Evolutionary conservation across 2,113 vertebrate genomes (phyloP).

Genomic region (Morone chrysops): DNA sequence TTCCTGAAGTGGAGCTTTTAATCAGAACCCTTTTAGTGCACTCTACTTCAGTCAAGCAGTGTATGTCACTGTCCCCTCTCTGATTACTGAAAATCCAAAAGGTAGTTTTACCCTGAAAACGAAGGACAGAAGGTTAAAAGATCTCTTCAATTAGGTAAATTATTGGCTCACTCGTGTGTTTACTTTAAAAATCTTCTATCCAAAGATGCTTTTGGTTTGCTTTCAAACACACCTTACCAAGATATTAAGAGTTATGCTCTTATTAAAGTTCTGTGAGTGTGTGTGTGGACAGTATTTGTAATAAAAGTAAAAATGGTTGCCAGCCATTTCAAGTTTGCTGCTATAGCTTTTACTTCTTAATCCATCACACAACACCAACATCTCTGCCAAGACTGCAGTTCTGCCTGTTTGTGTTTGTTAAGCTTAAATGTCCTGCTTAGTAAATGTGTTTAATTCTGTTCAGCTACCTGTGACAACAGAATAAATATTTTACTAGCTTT

Average conservation of each 20-base stretch:
- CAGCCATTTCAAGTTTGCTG: conserved; percentile 30
- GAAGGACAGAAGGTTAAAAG: conserved; percentile 6
- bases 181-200: neutral
- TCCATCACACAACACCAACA: neutral
- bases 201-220: conserved; percentile 15
- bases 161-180: conserved; percentile 1
- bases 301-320: conserved; percentile 17
- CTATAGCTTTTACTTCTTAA: conserved; percentile 13
- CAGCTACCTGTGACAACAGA: conserved; percentile 11
- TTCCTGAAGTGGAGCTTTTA: conserved; percentile 60
- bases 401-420: conserved; percentile 19
- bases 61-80: neutral
- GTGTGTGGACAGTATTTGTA: conserved; percentile 13
- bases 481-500: conserved; percentile 44
- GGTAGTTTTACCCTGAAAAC: conserved; percentile 34
- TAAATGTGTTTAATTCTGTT: conserved; percentile 40
- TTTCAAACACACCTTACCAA: neutral
- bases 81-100: conserved; percentile 29
- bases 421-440: neutral
- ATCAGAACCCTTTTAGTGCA: conserved; percentile 55
- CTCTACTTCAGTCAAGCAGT: conserved; percentile 25
- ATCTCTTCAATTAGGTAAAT: neutral
- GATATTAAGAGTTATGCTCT: neutral
- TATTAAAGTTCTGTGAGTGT: conserved; percentile 11
- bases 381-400: conserved; percentile 23